These are phyloP conservation scores for Cynopterus brachyotis DNA, from an alignment of 2,113 vertebrate genomes.

Conservation along the genomic window DNA sequence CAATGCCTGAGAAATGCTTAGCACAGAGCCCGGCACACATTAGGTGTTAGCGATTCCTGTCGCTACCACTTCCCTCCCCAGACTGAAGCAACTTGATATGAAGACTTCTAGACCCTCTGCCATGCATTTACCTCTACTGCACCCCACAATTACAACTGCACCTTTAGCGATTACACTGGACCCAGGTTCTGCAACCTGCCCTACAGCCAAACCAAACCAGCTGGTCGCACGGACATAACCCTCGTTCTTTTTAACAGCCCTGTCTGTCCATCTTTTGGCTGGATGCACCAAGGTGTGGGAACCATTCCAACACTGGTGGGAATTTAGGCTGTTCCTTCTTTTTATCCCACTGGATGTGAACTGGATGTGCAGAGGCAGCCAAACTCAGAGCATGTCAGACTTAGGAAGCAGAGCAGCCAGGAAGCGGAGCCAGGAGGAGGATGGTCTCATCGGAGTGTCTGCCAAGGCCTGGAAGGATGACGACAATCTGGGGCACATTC, in stretches of 20 bases:
- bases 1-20: background rate
- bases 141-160: background rate
- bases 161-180: background rate
- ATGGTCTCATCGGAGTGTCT: background rate
- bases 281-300: background rate
- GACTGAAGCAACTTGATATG: background rate
- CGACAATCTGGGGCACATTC: constrained; percentile 44
- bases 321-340: background rate
- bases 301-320: background rate
- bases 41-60: background rate
- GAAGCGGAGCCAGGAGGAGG: background rate
- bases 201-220: background rate
- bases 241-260: background rate
- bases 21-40: background rate
- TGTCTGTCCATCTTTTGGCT: background rate
- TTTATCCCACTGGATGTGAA: background rate
- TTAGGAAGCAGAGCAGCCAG: background rate
- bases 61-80: background rate
- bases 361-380: background rate
- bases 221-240: background rate
- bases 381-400: background rate
- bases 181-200: background rate
- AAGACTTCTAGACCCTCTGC: background rate
- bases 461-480: constrained; percentile 31
- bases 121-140: fast-evolving